phyloP scores from a whole-genome alignment of 2,797 vertebrate genomes.

The Rhynchonycteris naso region DNA sequence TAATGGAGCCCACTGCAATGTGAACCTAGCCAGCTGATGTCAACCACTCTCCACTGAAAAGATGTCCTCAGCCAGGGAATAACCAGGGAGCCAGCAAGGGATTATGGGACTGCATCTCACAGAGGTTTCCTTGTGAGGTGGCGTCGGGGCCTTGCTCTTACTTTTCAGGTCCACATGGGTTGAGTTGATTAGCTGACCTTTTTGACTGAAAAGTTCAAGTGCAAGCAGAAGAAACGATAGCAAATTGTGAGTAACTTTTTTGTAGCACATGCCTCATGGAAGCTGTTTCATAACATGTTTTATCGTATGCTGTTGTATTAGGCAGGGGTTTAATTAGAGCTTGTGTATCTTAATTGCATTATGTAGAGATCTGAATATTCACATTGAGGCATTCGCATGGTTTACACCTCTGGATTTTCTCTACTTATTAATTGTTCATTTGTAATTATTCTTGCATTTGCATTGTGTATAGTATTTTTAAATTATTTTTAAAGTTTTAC shows the following conservation, averaged over 20 bases:
- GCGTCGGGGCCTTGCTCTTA: accelerated
- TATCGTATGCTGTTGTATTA: accelerated
- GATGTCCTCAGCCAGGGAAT: not conserved
- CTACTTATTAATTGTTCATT: not conserved
- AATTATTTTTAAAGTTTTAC: not conserved
- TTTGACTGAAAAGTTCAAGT: accelerated
- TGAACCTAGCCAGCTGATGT: no score
- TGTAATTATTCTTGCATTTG: not conserved
- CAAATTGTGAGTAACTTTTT: accelerated
- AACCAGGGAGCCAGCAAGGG: accelerated
- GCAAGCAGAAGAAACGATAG: accelerated
- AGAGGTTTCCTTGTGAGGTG: not conserved
- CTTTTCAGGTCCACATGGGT: accelerated
- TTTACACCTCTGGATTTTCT: not conserved
- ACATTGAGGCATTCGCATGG: accelerated
- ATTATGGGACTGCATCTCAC: not conserved
- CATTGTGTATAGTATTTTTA: accelerated
- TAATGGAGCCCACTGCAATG: not conserved
- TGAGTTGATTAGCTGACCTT: not conserved
- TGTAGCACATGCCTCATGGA: accelerated
- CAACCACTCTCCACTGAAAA: not conserved
- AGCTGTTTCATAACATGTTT: accelerated
- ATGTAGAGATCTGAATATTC: not conserved
- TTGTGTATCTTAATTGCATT: accelerated
- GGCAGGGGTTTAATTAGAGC: accelerated